phyloP scores from a whole-genome alignment of 2,888 invertebrate species.

The Leptopilina syphax region DNA sequence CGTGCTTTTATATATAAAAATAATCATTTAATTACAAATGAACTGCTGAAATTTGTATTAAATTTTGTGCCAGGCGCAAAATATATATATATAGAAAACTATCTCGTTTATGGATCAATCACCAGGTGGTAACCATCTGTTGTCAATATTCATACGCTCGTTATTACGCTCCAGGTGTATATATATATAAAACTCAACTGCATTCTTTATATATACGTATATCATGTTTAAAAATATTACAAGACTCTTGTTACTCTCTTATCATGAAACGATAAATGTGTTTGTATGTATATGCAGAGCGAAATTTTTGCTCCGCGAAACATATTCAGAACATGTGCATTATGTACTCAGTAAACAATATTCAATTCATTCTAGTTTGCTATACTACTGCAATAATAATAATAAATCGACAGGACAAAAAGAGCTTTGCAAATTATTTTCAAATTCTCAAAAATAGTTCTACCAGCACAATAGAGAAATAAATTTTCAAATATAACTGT shows the following conservation, averaged over 20 bases:
- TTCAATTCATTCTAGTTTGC: neutral
- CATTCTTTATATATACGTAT: neutral
- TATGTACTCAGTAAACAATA: conserved; percentile 13
- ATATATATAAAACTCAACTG: neutral
- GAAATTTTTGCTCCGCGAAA: neutral
- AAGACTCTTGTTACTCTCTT: conserved; percentile 16
- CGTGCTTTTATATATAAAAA: too few relatives aligned
- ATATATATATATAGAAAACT: neutral
- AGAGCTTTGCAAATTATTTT: neutral
- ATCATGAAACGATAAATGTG: neutral
- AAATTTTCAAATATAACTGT: too few relatives aligned
- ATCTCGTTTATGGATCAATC: conserved; percentile 13
- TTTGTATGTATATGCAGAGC: neutral
- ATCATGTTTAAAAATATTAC: conserved; percentile 9
- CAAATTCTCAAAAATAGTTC: neutral
- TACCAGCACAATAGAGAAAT: too few relatives aligned
- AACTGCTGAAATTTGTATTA: neutral
- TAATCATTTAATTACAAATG: neutral
- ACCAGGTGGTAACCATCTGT: conserved; percentile 27
- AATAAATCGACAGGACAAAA: neutral
- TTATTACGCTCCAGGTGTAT: conserved; percentile 6
- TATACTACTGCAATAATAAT: neutral
- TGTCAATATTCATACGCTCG: conserved; percentile 2
- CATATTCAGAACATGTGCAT: neutral
- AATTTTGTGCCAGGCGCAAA: neutral